Evolutionary conservation across 1,140 invertebrate species (phyloP), one percentile per base, ranked within the genome.

Genomic region (Dermatophagoides farinae): DNA sequence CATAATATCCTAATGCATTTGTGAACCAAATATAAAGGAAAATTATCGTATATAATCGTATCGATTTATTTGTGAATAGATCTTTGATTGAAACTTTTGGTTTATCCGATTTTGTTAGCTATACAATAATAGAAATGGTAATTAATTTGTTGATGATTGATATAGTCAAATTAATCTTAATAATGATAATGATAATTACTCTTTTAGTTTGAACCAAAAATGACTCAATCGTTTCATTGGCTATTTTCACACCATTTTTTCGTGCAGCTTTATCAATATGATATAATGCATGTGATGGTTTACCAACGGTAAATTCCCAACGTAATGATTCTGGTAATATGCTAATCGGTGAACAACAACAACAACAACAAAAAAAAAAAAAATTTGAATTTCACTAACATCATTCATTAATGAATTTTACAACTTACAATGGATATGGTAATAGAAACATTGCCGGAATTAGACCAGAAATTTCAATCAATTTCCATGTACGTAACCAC

Each of bases 401-500:
- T 31, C 31, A 31, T 31, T 31, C 2, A 8, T 31, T 31, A 31
- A n/a, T 31, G 2, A 31, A 31, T 31, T 31, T 8, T 4, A 31
- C 2, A 31, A 31, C 31, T 4, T 69, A 71, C 70, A 67, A 71
- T 60, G 62, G 67, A 61, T 69, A 71, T n/a, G 63, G 25, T 23
- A 70, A 25, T 25, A 70, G 61, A 8, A 71, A 25, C 18, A 67
- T 49, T 23, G 63, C 63, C 11, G 69, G 68, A n/a, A 62, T 53
- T 2, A 64, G 55, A 14, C 66, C 62, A 25, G 57, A 31, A 12
- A 70, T 50, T 59, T 72, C 67, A 18, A 72, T 58, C 23, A 43
- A 55, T 40, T 64, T 62, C 71, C 71, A 72, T 37, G 73, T 65
- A 25, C 67, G 57, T 23, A 73, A 65, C 60, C 68, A 69, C 52